A percentile compares a stretch with the other conserved stretches of the same genome.
phyloP scores from a whole-genome alignment of 2,113 vertebrate species.

The Rynchops niger region DNA sequence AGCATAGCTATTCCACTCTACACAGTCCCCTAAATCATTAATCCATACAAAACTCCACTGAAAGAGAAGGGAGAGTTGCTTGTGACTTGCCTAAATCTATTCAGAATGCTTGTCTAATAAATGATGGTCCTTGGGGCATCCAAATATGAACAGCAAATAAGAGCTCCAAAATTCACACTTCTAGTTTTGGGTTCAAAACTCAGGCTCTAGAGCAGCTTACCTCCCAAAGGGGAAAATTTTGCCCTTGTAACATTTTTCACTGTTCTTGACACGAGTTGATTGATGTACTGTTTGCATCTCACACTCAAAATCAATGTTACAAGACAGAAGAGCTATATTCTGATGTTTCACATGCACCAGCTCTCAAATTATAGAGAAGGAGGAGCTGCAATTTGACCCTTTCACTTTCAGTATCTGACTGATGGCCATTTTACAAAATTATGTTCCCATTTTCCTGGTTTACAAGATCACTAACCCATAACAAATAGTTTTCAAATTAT shows the following conservation, averaged over 20 bases:
- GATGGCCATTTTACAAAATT: background rate
- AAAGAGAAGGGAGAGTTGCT: background rate
- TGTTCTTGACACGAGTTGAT: background rate
- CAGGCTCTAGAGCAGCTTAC: background rate
- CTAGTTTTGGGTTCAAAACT: background rate
- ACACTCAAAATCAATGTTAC: constrained; percentile 8
- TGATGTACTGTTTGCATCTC: constrained; percentile 1
- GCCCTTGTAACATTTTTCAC: background rate
- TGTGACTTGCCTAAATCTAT: background rate
- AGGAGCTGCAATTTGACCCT: constrained; percentile 54
- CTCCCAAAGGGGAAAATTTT: background rate
- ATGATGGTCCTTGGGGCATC: background rate
- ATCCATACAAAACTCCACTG: background rate
- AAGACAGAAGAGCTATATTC: constrained; percentile 1
- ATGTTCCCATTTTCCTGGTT: constrained; percentile 45
- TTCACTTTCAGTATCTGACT: constrained; percentile 61
- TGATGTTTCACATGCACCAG: background rate
- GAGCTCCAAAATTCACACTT: background rate
- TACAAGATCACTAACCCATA: constrained; percentile 56
- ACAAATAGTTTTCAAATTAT: constrained; percentile 55
- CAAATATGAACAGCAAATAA: background rate
- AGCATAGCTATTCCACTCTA: background rate
- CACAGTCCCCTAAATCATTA: background rate
- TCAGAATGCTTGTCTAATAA: background rate
- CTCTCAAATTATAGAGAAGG: background rate